phyloP scores from a whole-genome alignment of 1,140 invertebrate genomes.

The Drosophila melanica region DNA sequence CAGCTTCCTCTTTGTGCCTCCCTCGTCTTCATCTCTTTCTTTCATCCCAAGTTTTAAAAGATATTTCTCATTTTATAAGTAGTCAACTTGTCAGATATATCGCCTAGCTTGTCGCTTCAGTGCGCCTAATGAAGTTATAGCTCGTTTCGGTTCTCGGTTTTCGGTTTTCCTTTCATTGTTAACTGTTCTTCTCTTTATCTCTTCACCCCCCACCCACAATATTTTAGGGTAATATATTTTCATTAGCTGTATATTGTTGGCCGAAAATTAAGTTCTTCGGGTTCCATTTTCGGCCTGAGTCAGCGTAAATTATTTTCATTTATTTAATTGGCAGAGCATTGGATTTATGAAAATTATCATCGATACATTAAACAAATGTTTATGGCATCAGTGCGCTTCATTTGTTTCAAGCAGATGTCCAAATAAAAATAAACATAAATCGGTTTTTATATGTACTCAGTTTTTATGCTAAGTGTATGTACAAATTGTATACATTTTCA shows the following conservation, averaged over 20 bases:
- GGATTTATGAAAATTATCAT: slow-evolving; percentile 55
- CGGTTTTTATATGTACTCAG: not conserved
- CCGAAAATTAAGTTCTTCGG: slow-evolving; percentile 39
- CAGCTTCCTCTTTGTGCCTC: not conserved
- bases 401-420: slow-evolving; percentile 56
- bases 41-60: slow-evolving; percentile 28
- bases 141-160: slow-evolving; percentile 31
- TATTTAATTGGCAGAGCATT: slow-evolving; percentile 68
- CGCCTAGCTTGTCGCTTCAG: slow-evolving; percentile 56
- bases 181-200: not conserved
- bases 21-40: not conserved
- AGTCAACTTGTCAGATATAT: slow-evolving; percentile 59
- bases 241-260: slow-evolving; percentile 49
- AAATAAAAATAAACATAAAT: slow-evolving; percentile 31
- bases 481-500: not conserved
- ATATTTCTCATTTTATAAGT: slow-evolving; percentile 57
- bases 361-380: slow-evolving; percentile 41
- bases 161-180: slow-evolving; percentile 22
- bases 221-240: slow-evolving; percentile 65
- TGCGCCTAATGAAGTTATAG: slow-evolving; percentile 72
- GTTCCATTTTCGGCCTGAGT: slow-evolving; percentile 45
- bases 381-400: slow-evolving; percentile 46
- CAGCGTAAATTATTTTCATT: slow-evolving; percentile 73
- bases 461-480: too few species aligned
- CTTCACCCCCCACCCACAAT: not conserved